Evolutionary conservation across 2,888 invertebrate species (phyloP), one percentile per base, ranked within the genome.

Genomic region (Athalia rosae): DNA sequence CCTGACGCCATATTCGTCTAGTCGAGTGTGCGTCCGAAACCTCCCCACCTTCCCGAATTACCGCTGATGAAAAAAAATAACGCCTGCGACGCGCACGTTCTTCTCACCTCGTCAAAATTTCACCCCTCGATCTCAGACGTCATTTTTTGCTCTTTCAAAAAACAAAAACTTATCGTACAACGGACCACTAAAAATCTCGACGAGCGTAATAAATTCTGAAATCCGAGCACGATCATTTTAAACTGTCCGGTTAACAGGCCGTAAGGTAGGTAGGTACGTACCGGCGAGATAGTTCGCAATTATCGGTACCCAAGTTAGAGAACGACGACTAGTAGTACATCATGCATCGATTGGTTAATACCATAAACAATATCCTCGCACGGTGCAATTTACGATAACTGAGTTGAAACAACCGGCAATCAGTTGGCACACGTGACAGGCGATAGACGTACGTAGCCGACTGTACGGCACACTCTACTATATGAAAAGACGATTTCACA

Each of bases 1-100:
- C 48, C 69, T n/a, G 74, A 61, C 47, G 50, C 58, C 67, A 28
- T n/a, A n/a, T 67, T 53, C 11, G 67, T 50, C 53, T 28, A 28
- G 28, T 28, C 28, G 28, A 28, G 2, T 28, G 28, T 28, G n/a
- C n/a, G 28, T 28, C 28, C 28, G 2, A 28, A 28, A 28, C 28
- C 28, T 28, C 28, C 28, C 28, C 28, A 28, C 28, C 1, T 28
- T 28, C 28, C 28, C 1, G 28, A 28, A 28, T 28, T 28, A 28
- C 28, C 28, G 28, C 28, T 28, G n/a, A n/a, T n/a, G n/a, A 28
- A 28, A 28, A 28, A n/a, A 28, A 28, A 28, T 28, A 28, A 28
- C 28, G 28, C 2, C 28, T 2, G 28, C 28, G 28, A 28, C 28
- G 0, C 28, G 28, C 28, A 28, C 28, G 28, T 28, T 28, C 28